Conservation (phyloP, 2,113 vertebrate species). For the Xenopus laevis region DNA sequence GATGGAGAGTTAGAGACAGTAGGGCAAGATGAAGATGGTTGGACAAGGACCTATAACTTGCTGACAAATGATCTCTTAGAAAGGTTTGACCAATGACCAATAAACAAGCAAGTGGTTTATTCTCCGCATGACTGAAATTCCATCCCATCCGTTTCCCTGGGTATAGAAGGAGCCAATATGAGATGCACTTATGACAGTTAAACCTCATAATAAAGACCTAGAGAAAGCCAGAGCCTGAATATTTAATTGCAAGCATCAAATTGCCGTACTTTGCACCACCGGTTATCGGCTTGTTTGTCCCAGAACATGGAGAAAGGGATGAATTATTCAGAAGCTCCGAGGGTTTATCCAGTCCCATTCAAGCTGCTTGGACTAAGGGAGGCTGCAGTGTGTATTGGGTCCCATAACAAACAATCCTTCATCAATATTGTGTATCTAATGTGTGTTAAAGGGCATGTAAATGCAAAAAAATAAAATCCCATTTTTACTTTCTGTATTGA, state of each 20-base stretch:
- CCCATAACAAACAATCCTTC: too few relatives aligned
- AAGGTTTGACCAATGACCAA: constrained; percentile 1
- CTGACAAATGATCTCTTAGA: constrained; percentile 19
- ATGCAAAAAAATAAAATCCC: too few relatives aligned
- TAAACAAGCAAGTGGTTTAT: constrained; percentile 32
- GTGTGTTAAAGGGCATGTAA: too few relatives aligned
- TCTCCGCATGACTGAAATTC: constrained; percentile 30
- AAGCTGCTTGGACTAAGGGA: neutral
- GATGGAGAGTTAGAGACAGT: too few relatives aligned
- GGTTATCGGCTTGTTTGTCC: constrained; percentile 20
- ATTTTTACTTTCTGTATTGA: too few relatives aligned
- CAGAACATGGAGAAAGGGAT: constrained; percentile 13
- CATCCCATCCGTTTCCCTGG: constrained; percentile 5
- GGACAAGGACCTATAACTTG: neutral
- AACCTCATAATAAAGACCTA: constrained; percentile 28
- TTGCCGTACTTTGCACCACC: constrained; percentile 18
- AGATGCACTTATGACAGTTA: constrained; percentile 18
- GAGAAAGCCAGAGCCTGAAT: constrained; percentile 9
- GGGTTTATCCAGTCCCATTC: neutral
- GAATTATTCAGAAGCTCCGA: constrained; percentile 1
- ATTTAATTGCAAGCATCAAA: constrained; percentile 28
- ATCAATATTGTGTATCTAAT: too few relatives aligned
- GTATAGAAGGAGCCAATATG: constrained; percentile 10
- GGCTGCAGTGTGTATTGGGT: too few relatives aligned
- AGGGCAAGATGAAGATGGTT: too few relatives aligned